phyloP scores from a whole-genome alignment of 1,140 invertebrate species.

The Monomorium pharaonis region DNA sequence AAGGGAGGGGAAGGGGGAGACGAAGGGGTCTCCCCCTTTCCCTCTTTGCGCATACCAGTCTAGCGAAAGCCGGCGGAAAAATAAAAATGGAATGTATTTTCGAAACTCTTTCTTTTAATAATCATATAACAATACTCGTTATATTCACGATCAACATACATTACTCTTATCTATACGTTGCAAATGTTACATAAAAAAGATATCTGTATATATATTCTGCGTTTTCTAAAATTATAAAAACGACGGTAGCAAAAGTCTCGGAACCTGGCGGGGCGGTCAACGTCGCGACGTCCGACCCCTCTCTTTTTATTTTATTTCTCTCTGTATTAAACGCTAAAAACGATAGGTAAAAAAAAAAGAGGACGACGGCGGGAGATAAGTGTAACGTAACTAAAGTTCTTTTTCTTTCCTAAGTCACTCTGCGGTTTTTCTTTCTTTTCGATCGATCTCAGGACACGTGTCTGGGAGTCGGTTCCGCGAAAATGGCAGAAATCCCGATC shows the following conservation, averaged over 20 bases:
- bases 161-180: slow-evolving; percentile 69
- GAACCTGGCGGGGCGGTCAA: slow-evolving; percentile 10
- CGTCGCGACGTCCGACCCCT: neutral
- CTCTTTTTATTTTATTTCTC: neutral
- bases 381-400: slow-evolving; percentile 64
- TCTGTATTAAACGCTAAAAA: slow-evolving; percentile 42
- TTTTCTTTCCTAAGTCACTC: slow-evolving; percentile 71
- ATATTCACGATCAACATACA: slow-evolving; percentile 74
- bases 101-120: slow-evolving; percentile 73
- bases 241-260: slow-evolving; percentile 59
- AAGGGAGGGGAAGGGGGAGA: no score
- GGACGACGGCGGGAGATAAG: slow-evolving; percentile 17
- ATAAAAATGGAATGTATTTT: slow-evolving; percentile 73
- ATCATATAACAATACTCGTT: slow-evolving; percentile 73
- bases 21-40: no score
- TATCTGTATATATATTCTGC: slow-evolving; percentile 38
- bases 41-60: neutral
- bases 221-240: slow-evolving; percentile 63
- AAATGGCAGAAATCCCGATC: slow-evolving; percentile 50
- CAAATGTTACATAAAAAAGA: slow-evolving; percentile 68
- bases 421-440: slow-evolving; percentile 62
- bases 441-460: slow-evolving; percentile 30
- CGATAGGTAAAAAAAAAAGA: slow-evolving; percentile 49
- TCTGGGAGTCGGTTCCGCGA: slow-evolving; percentile 27
- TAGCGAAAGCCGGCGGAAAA: slow-evolving; percentile 57